A percentile compares a stretch with the other conserved stretches of the same genome.
phyloP scores from a whole-genome alignment of 2,797 vertebrate species.

The Tauraco hartlaubi region DNA sequence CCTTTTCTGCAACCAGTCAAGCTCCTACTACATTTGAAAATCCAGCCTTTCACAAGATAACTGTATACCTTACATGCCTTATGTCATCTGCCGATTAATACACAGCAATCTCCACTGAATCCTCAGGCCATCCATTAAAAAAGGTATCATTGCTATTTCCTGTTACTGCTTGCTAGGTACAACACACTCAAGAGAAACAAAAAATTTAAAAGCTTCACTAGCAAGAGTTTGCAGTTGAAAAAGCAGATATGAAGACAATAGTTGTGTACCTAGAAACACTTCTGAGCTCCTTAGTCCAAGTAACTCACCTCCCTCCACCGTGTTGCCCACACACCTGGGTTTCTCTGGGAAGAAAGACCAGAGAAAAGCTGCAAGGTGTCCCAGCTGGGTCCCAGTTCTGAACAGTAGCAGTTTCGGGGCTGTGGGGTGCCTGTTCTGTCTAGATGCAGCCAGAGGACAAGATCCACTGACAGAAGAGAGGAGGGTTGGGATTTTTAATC shows the following conservation, averaged over 20 bases:
- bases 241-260: neutral
- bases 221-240: neutral
- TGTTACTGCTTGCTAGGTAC: neutral
- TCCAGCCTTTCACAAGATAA: neutral
- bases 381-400: neutral
- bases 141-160: neutral
- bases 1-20: neutral
- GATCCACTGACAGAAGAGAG: constrained; percentile 34
- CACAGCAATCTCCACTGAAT: neutral
- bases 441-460: constrained; percentile 3
- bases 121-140: neutral
- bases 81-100: neutral
- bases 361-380: constrained; percentile 14
- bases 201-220: neutral
- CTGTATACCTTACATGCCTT: neutral
- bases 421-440: neutral
- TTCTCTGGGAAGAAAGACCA: neutral
- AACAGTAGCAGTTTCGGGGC: neutral
- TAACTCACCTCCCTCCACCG: neutral
- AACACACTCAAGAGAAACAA: neutral
- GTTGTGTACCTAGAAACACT: neutral
- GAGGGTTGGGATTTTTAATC: constrained; percentile 57
- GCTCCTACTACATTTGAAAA: neutral
- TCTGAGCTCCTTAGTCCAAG: neutral
- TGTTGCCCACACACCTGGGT: constrained; percentile 44